Evolutionary conservation across 2,888 invertebrate genomes (phyloP), one percentile per base, ranked within the genome.

Genomic region (Plebejus melissa): DNA sequence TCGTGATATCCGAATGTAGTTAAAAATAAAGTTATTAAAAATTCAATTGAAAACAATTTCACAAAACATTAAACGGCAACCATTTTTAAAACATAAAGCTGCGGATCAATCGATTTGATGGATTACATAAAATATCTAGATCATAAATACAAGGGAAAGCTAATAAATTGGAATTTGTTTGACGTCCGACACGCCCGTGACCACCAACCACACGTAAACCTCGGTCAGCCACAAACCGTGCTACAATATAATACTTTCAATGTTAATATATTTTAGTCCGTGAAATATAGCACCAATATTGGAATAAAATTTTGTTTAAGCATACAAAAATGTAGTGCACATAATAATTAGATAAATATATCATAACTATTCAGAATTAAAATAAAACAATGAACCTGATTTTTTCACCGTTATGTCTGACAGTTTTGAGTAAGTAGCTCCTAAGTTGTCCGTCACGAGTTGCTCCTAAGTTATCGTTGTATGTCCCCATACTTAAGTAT

Each of bases 151-250:
- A 36, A 65, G 13, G 32, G 32, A 36, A 65, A 65, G 65, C 36
- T 65, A 36, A 65, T 65, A 65, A 65, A 36, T 65, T 65, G 65
- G 32, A 32, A 65, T 65, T 32, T 65, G 32, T 65, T 32, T 65
- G 65, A 36, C 32, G 65, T 13, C 32, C 65, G 32, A 65, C 32
- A 65, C 65, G 65, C 11, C 32, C 65, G 16, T 32, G 11, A 65
- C 65, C 65, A 4, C 65, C 13, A 9, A 22, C 60, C 60, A 11
- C 32, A 13, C 22, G 60, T 28, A 36, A 65, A 36, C 65, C 60
- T 32, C 65, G 65, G 65, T 65, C 13, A 32, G 32, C 32, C 65
- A 36, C 32, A 65, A 36, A 65, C 32, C 65, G 13, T 58, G 28
- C 60, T 60, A 36, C 65, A 65, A 32, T 16, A 36, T 65, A 65